Conservation (phyloP, 2,888 invertebrate genomes). For the Arge pagana region DNA sequence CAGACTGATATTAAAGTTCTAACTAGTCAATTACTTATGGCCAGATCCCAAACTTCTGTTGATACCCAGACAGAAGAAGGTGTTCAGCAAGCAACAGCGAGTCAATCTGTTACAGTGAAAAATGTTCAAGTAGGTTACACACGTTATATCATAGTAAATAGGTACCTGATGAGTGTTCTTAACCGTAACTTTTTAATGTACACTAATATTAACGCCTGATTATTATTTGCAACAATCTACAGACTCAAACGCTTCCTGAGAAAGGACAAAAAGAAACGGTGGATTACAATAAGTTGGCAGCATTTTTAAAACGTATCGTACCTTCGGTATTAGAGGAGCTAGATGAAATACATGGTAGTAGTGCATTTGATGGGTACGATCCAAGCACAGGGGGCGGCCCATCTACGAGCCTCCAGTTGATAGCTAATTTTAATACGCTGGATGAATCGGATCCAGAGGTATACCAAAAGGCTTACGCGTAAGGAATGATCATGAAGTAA, state of each 20-base stretch:
- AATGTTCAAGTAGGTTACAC: conserved; percentile 39
- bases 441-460: conserved; percentile 41
- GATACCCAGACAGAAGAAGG: conserved; percentile 48
- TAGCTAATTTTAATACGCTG: conserved; percentile 41
- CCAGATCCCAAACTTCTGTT: conserved; percentile 40
- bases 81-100: conserved; percentile 34
- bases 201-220: background rate
- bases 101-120: conserved; percentile 42
- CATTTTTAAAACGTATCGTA: conserved; percentile 49
- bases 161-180: background rate
- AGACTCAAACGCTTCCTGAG: conserved; percentile 48
- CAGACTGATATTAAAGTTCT: background rate
- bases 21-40: conserved; percentile 5
- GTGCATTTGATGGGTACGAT: conserved; percentile 50
- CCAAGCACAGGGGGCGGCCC: conserved; percentile 35
- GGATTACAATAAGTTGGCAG: conserved; percentile 48
- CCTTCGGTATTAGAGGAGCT: conserved; percentile 49
- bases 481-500: background rate
- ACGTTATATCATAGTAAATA: background rate
- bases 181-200: conserved; percentile 2
- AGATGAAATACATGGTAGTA: conserved; percentile 48
- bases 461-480: too few species aligned
- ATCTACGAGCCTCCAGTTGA: conserved; percentile 36
- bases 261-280: conserved; percentile 33
- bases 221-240: conserved; percentile 4